phyloP scores from a whole-genome alignment of 2,113 vertebrate species.

The Daboia siamensis region DNA sequence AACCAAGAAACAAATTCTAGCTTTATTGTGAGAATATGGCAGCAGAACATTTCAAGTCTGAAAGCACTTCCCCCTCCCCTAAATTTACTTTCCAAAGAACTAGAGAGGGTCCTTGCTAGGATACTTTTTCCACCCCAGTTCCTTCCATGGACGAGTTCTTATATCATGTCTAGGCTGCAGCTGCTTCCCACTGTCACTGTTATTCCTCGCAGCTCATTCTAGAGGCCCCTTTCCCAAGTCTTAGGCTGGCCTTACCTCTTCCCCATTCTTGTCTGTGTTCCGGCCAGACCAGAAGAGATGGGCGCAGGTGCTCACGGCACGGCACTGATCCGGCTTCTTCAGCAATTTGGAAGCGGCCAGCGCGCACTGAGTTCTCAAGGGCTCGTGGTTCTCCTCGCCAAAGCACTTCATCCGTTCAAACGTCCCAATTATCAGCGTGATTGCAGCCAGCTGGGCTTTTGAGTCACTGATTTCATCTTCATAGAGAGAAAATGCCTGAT shows the following conservation, averaged over 20 bases:
- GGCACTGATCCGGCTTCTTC: constrained; percentile 96
- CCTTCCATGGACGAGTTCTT: background rate
- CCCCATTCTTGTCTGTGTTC: constrained; percentile 92
- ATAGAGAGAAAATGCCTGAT: constrained; percentile 94
- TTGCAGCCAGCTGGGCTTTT: constrained; percentile 97
- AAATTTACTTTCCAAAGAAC: background rate
- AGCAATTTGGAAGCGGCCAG: constrained; percentile 95
- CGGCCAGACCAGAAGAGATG: constrained; percentile 97
- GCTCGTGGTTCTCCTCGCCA: constrained; percentile 97
- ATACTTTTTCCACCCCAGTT: background rate
- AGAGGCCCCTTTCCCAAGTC: background rate
- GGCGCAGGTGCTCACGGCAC: constrained; percentile 94
- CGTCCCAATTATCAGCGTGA: constrained; percentile 96
- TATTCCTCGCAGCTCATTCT: background rate
- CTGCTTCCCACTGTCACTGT: background rate
- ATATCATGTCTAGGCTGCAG: background rate
- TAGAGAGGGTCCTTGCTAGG: background rate
- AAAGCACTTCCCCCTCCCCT: background rate
- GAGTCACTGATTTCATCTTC: constrained; percentile 99
- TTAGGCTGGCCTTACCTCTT: constrained; percentile 79
- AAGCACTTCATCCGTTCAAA: constrained; percentile 96
- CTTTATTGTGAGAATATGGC: background rate
- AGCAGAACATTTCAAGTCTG: background rate
- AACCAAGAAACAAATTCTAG: background rate
- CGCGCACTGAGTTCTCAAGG: constrained; percentile 93